Conservation (phyloP, 2,113 vertebrate species). For the Aix galericulata region DNA sequence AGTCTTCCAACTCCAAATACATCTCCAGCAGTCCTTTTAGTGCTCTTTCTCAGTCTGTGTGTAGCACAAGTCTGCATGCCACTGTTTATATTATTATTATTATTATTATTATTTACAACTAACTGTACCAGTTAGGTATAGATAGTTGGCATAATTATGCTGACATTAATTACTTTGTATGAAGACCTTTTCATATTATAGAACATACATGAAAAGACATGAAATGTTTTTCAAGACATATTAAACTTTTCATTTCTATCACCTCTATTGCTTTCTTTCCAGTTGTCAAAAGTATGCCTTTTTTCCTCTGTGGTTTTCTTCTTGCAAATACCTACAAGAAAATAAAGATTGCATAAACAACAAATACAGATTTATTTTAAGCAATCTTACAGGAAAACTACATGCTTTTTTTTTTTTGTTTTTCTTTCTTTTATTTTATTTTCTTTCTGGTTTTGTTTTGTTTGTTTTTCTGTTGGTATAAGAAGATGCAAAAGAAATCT, state of each 20-base stretch:
- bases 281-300: not conserved
- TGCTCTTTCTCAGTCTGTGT: not conserved
- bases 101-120: not conserved
- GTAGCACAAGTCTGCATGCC: not conserved
- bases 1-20: not conserved
- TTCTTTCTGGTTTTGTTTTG: too few species aligned
- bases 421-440: too few species aligned
- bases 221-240: not conserved
- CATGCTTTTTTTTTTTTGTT: not conserved
- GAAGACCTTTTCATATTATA: not conserved
- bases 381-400: not conserved
- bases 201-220: not conserved
- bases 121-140: not conserved
- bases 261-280: not conserved
- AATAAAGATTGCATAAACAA: not conserved
- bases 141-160: not conserved
- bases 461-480: not conserved
- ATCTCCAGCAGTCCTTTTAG: not conserved
- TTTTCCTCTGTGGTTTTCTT: not conserved
- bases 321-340: not conserved
- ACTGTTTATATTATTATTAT: too few species aligned
- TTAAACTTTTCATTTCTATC: not conserved
- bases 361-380: rapidly evolving
- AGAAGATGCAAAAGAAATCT: not conserved
- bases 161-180: not conserved